Conservation (phyloP, 2,113 vertebrate genomes). For the Cyphomyrus plagiostoma region DNA sequence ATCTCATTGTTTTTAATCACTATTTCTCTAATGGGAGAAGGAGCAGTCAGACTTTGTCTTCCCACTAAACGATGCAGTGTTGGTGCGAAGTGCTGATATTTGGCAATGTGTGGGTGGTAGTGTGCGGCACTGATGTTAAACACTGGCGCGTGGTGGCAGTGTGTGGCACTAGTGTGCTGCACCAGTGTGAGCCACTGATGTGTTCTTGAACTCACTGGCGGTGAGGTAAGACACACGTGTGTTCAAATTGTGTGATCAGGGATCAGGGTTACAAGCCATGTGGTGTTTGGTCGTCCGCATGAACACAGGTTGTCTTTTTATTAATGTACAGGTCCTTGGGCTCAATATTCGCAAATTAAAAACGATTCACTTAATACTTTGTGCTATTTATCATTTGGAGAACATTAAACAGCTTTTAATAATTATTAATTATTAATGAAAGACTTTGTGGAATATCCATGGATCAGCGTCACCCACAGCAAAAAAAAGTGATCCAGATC, state of each 20-base stretch:
- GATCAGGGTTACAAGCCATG: slow-evolving; percentile 43
- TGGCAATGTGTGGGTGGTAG: too few relatives aligned
- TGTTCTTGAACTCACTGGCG: too few relatives aligned
- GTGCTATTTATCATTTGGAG: not conserved
- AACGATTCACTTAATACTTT: not conserved
- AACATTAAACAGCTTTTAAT: not conserved
- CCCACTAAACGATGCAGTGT: not conserved
- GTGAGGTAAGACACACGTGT: not conserved
- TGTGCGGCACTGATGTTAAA: not conserved
- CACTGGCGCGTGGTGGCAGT: too few relatives aligned
- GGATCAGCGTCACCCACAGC: not conserved
- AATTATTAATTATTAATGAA: not conserved
- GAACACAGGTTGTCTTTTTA: slow-evolving; percentile 36
- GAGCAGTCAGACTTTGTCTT: not conserved
- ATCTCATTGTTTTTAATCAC: not conserved
- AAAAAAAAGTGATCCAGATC: not conserved
- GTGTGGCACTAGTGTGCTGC: not conserved
- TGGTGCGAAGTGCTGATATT: not conserved
- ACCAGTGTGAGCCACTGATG: not conserved
- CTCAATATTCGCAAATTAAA: not conserved
- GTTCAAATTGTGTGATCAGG: not conserved
- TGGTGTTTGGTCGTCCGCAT: slow-evolving; percentile 10
- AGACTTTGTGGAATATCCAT: not conserved
- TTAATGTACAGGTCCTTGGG: not conserved
- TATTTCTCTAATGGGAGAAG: not conserved